Evolutionary conservation across 2,888 invertebrate species (phyloP).

Genomic region (Keiferia lycopersicella): DNA sequence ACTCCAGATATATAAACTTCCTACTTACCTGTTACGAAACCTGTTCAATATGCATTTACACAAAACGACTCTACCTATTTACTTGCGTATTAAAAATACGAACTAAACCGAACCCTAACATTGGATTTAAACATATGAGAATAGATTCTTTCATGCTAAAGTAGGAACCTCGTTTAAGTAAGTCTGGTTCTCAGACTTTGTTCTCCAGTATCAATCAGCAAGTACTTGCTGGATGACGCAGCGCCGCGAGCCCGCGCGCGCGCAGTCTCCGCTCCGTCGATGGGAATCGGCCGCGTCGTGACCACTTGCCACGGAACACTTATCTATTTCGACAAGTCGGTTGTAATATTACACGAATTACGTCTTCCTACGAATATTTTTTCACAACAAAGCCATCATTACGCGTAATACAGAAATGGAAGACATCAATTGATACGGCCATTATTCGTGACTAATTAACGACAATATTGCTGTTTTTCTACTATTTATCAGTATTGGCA

Average conservation of each 20-base stretch:
- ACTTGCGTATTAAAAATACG: too few species aligned
- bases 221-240: not conserved
- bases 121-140: too few species aligned
- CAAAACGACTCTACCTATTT: too few species aligned
- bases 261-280: not conserved
- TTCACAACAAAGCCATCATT: not conserved
- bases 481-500: not conserved
- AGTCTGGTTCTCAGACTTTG: too few species aligned
- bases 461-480: not conserved
- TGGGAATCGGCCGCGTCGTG: slow-evolving; percentile 27
- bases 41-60: too few species aligned
- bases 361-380: not conserved
- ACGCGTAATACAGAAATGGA: not conserved
- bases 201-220: not conserved
- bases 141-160: too few species aligned
- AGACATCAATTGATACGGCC: not conserved
- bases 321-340: slow-evolving; percentile 29
- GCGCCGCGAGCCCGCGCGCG: not conserved
- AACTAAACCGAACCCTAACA: too few species aligned
- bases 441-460: not conserved
- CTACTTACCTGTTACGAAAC: too few species aligned
- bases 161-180: too few species aligned
- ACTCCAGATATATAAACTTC: too few species aligned
- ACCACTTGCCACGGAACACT: slow-evolving; percentile 25
- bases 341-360: slow-evolving; percentile 8